These are phyloP conservation scores for Drosophila mayaguana DNA, from an alignment of 2,888 invertebrate species.

Conservation along the genomic window DNA sequence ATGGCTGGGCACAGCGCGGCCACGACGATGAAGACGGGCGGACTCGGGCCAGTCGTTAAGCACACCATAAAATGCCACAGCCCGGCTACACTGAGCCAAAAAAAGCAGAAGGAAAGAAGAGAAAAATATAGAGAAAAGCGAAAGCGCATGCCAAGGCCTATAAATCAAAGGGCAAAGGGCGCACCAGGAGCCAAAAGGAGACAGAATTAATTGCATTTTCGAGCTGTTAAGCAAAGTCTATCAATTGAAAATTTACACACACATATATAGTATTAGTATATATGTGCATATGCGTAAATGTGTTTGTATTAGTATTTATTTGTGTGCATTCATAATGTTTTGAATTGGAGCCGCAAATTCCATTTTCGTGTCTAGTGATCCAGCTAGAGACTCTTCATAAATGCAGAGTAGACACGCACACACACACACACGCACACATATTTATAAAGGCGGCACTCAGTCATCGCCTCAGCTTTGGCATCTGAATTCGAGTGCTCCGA, in stretches of 20 bases:
- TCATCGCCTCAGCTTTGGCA: conserved; percentile 8
- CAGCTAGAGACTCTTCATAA: background rate
- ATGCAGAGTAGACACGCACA: background rate
- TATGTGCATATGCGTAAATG: background rate
- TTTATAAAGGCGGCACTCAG: too few species aligned
- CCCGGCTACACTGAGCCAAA: conserved; percentile 34
- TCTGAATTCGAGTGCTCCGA: conserved; percentile 51
- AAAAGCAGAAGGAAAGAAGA: background rate
- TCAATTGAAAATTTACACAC: background rate
- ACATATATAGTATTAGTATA: too few species aligned
- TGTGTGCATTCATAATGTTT: background rate
- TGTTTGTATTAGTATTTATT: background rate
- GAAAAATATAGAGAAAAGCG: background rate
- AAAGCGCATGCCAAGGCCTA: too few species aligned
- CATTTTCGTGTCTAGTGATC: background rate
- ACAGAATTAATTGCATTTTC: background rate
- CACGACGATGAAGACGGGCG: conserved; percentile 5
- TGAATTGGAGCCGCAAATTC: background rate
- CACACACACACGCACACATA: background rate
- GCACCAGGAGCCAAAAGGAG: background rate
- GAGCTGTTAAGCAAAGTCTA: too few species aligned
- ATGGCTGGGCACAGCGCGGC: conserved; percentile 13
- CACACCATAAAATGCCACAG: conserved; percentile 37
- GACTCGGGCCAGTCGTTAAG: conserved; percentile 41
- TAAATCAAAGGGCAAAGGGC: background rate